A percentile compares a stretch with the other conserved stretches of the same genome.
These are phyloP conservation scores for Indicator maculatus DNA, from an alignment of 2,113 vertebrate genomes.

Conservation along the genomic window DNA sequence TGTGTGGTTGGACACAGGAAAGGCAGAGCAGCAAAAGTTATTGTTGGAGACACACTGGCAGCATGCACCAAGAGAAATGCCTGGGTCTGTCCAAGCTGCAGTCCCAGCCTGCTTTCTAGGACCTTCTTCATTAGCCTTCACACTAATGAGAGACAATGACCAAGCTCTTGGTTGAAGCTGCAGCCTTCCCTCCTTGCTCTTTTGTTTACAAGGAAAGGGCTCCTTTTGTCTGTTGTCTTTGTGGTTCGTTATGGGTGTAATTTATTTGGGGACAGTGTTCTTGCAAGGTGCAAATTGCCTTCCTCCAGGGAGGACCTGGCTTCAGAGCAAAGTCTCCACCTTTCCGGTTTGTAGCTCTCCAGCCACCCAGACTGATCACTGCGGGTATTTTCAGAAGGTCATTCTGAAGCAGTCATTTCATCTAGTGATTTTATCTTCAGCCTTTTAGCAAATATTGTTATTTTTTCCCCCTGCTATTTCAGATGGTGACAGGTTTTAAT, in stretches of 20 bases:
- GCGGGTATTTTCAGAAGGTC: constrained; percentile 63
- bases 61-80: neutral
- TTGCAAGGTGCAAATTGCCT: constrained; percentile 46
- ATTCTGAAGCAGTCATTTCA: constrained; percentile 38
- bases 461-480: constrained; percentile 1
- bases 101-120: neutral
- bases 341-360: neutral
- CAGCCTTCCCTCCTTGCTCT: neutral
- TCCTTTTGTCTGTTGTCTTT: neutral
- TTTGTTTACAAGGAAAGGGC: neutral
- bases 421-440: constrained; percentile 54
- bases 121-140: neutral
- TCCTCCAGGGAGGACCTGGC: neutral
- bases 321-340: neutral
- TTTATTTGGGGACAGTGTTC: constrained; percentile 1
- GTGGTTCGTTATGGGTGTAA: neutral
- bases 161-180: neutral
- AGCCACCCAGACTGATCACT: constrained; percentile 24
- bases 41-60: neutral
- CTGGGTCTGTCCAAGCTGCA: neutral
- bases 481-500: constrained; percentile 62
- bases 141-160: neutral
- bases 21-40: neutral
- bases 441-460: constrained; percentile 60
- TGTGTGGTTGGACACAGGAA: neutral